These are phyloP conservation scores for Phacellophora camtschatica DNA, from an alignment of 30 jellyfish, hydroid and myxozoan genomes.

Conservation along the genomic window DNA sequence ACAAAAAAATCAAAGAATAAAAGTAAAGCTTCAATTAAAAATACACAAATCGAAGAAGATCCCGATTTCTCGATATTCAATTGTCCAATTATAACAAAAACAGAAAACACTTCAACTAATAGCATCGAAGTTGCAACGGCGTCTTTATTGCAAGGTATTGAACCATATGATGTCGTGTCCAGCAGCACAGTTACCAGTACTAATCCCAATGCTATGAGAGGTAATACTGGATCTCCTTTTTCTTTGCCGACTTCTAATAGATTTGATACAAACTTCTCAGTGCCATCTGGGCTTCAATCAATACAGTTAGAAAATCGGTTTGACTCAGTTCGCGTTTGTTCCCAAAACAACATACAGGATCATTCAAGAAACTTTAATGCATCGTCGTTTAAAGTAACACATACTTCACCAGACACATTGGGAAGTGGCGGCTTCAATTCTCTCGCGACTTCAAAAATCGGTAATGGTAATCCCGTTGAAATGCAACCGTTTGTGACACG, in stretches of 20 bases:
- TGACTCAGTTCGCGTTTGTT: neutral
- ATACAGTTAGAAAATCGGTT: neutral
- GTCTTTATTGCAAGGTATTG: constrained; percentile 31
- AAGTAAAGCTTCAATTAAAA: neutral
- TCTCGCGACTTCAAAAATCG: neutral
- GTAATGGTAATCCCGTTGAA: neutral
- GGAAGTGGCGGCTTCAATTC: neutral
- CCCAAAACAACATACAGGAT: neutral
- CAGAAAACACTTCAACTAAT: neutral
- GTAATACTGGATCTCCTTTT: no score
- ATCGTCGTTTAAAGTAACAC: neutral
- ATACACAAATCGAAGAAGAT: constrained; percentile 22
- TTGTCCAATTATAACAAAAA: neutral
- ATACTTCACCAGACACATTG: neutral
- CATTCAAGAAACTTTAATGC: neutral
- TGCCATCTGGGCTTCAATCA: neutral
- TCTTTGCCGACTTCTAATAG: neutral
- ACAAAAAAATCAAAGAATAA: neutral
- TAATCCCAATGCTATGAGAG: neutral
- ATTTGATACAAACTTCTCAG: neutral
- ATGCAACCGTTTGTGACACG: neutral
- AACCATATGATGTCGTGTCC: neutral
- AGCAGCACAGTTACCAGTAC: no score
- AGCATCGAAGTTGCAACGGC: constrained; percentile 40
- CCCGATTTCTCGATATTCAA: constrained; percentile 50